phyloP scores from a whole-genome alignment of 23 tunicate genomes.

The Styela clava region DNA sequence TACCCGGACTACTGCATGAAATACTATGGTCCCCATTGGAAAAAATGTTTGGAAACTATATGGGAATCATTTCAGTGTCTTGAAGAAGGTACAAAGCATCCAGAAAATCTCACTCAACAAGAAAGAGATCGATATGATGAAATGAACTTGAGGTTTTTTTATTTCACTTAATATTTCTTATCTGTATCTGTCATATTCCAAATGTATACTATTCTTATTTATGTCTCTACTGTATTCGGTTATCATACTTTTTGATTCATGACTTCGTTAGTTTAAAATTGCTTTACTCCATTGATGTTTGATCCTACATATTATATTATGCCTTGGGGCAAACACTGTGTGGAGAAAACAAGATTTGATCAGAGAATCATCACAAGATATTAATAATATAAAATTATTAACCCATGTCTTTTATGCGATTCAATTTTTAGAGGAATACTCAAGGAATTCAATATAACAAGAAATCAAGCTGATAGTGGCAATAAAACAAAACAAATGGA shows the following conservation, averaged over 20 bases:
- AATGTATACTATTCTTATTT: too few relatives aligned
- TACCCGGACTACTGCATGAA: neutral
- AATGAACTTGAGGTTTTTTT: neutral
- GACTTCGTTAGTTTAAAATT: too few relatives aligned
- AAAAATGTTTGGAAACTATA: conserved; percentile 24
- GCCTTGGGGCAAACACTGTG: too few relatives aligned
- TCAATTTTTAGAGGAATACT: neutral
- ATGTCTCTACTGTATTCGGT: too few relatives aligned
- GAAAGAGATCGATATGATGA: neutral
- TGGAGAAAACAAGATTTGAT: too few relatives aligned
- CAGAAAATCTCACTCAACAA: neutral
- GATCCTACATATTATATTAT: too few relatives aligned
- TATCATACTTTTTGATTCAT: too few relatives aligned
- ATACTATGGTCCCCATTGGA: conserved; percentile 20
- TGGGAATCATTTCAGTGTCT: conserved; percentile 5
- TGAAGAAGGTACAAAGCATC: neutral
- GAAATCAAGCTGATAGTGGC: neutral
- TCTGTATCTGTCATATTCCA: too few relatives aligned
- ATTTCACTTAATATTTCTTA: too few relatives aligned
- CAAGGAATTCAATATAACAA: neutral
- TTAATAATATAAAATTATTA: too few relatives aligned
- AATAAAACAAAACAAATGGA: neutral
- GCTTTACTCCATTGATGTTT: too few relatives aligned
- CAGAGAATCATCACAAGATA: too few relatives aligned
- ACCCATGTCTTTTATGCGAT: neutral